These are phyloP conservation scores for Eristalis arbustorum DNA, from an alignment of 2,888 invertebrate species.

Conservation along the genomic window DNA sequence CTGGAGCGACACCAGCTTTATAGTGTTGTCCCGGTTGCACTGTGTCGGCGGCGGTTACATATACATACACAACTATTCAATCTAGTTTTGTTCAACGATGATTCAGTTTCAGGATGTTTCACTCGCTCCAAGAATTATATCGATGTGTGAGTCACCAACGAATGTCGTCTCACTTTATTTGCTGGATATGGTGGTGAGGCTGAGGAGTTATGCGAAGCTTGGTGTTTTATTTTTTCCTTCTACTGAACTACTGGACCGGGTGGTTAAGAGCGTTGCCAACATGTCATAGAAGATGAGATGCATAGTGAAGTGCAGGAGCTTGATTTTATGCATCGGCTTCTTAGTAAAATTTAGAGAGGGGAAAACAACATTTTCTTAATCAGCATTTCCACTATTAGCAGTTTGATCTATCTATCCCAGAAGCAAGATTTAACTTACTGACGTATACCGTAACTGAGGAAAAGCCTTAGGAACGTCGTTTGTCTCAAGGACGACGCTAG, in stretches of 20 bases:
- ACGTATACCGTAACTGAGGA: too few relatives aligned
- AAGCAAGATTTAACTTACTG: too few relatives aligned
- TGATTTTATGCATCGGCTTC: neutral
- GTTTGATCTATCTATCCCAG: too few relatives aligned
- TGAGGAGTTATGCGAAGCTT: neutral
- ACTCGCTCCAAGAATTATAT: conserved; percentile 15
- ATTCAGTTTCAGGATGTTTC: conserved; percentile 23
- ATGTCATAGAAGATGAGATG: neutral
- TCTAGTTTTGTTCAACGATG: conserved; percentile 10
- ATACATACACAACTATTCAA: neutral
- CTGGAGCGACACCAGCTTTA: conserved; percentile 4
- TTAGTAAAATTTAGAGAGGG: too few relatives aligned
- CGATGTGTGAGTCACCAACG: neutral
- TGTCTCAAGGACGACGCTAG: too few relatives aligned
- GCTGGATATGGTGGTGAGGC: conserved; percentile 16
- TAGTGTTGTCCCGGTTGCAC: conserved; percentile 30
- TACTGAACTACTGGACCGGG: neutral
- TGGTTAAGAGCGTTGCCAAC: neutral
- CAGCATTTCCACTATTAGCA: too few relatives aligned
- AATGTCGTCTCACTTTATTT: neutral
- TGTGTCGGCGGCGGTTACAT: conserved; percentile 46
- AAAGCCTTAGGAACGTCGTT: too few relatives aligned
- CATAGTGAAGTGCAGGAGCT: neutral
- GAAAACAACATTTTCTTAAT: too few relatives aligned
- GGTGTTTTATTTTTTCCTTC: neutral